These are phyloP conservation scores for Archivesica marissinica DNA, from an alignment of 1,140 invertebrate species.

Conservation along the genomic window DNA sequence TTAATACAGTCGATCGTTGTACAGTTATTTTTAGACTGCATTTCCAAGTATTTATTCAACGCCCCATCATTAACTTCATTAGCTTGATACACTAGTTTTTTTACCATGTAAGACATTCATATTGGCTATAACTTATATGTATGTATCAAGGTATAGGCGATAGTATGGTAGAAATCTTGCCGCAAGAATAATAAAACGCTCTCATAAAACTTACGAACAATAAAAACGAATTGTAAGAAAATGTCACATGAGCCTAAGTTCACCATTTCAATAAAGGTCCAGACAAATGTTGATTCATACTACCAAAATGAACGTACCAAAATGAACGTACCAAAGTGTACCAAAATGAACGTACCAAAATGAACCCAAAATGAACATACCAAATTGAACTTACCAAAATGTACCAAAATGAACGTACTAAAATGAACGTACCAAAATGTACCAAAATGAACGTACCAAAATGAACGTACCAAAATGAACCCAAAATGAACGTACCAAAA, in stretches of 20 bases:
- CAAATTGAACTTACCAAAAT: too few relatives aligned
- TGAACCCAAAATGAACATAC: too few relatives aligned
- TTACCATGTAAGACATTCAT: constrained; percentile 31
- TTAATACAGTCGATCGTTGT: background rate
- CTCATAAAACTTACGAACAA: background rate
- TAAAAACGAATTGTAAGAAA: background rate
- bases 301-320: background rate
- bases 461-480: too few relatives aligned
- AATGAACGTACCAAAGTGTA: too few relatives aligned
- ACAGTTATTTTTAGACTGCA: background rate
- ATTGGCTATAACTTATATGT: constrained; percentile 5
- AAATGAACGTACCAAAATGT: too few relatives aligned
- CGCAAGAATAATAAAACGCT: background rate
- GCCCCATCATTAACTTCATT: constrained; percentile 8
- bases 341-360: too few relatives aligned
- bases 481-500: too few relatives aligned
- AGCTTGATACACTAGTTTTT: background rate
- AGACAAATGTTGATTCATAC: background rate
- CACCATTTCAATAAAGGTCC: background rate
- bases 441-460: too few relatives aligned
- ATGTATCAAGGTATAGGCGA: background rate
- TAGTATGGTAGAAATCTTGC: constrained; percentile 13
- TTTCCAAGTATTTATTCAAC: background rate
- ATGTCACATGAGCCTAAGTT: background rate
- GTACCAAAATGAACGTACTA: too few relatives aligned